A percentile compares a stretch with the other conserved stretches of the same genome.
Conservation (phyloP, 2,113 vertebrate species). For the Corapipo altera region DNA sequence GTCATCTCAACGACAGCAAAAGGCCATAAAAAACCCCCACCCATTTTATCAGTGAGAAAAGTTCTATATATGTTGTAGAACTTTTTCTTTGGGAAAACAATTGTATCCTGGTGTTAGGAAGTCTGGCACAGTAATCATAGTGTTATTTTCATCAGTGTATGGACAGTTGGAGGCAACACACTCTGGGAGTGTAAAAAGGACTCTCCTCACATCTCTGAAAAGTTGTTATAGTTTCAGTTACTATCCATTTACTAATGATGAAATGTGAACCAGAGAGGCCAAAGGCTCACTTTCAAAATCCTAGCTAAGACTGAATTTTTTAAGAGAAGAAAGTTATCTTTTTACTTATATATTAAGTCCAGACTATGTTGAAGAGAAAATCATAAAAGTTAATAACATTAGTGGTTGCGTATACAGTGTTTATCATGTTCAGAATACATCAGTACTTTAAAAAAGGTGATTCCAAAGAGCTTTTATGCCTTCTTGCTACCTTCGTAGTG, state of each 20-base stretch:
- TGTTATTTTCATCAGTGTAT: not conserved
- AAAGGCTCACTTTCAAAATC: not conserved
- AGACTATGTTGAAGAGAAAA: not conserved
- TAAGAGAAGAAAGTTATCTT: not conserved
- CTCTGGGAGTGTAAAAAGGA: not conserved
- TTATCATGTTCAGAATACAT: not conserved
- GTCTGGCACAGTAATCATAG: not conserved
- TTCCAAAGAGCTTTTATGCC: not conserved
- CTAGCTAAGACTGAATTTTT: not conserved
- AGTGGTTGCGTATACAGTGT: not conserved
- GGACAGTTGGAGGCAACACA: not conserved
- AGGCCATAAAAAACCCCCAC: not conserved
- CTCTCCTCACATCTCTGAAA: not conserved
- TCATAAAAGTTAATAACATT: not conserved
- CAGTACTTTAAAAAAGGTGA: not conserved
- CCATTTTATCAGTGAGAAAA: slow-evolving; percentile 10
- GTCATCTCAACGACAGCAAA: slow-evolving; percentile 1
- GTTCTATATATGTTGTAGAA: not conserved
- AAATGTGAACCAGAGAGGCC: not conserved
- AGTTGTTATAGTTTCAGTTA: not conserved
- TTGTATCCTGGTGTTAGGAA: not conserved
- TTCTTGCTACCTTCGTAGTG: not conserved
- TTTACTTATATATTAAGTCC: not conserved
- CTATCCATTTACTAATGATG: not conserved
- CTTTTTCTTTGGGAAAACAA: not conserved